A percentile compares a stretch with the other conserved stretches of the same genome.
Evolutionary conservation across 2,888 invertebrate species (phyloP).

Genomic region (Trachelus troglodyta): DNA sequence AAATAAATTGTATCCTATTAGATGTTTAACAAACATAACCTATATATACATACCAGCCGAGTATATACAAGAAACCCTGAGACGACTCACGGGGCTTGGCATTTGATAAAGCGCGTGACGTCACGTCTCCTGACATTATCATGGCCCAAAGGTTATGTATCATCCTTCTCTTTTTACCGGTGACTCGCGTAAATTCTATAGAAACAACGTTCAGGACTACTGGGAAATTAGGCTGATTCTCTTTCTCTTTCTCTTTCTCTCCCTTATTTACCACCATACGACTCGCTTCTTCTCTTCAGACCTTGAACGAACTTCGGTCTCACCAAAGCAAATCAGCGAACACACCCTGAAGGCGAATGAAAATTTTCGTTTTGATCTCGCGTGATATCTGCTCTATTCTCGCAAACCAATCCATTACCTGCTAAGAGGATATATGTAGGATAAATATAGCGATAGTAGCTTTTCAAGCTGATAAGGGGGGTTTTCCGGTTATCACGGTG

Average conservation of each 20-base stretch:
- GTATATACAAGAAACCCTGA: background rate
- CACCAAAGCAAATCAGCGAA: background rate
- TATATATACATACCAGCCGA: background rate
- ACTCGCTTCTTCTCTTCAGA: background rate
- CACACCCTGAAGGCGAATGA: background rate
- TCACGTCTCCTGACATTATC: conserved; percentile 33
- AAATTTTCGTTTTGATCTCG: conserved; percentile 3
- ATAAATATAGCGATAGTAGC: background rate
- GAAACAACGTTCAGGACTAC: background rate
- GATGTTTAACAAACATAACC: background rate
- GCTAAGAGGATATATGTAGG: background rate
- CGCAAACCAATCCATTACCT: conserved; percentile 10
- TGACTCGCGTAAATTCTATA: background rate
- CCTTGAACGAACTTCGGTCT: background rate
- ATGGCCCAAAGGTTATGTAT: conserved; percentile 4
- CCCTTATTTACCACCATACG: background rate
- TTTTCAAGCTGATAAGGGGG: conserved; percentile 1
- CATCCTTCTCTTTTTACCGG: background rate
- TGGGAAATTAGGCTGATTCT: background rate
- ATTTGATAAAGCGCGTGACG: conserved; percentile 33
- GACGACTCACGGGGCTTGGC: conserved; percentile 27
- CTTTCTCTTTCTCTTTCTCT: background rate
- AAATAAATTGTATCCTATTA: background rate
- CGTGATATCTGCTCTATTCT: conserved; percentile 6
- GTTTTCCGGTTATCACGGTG: background rate